phyloP scores from a whole-genome alignment of 2,113 vertebrate genomes.

The Pardalotus punctatus region DNA sequence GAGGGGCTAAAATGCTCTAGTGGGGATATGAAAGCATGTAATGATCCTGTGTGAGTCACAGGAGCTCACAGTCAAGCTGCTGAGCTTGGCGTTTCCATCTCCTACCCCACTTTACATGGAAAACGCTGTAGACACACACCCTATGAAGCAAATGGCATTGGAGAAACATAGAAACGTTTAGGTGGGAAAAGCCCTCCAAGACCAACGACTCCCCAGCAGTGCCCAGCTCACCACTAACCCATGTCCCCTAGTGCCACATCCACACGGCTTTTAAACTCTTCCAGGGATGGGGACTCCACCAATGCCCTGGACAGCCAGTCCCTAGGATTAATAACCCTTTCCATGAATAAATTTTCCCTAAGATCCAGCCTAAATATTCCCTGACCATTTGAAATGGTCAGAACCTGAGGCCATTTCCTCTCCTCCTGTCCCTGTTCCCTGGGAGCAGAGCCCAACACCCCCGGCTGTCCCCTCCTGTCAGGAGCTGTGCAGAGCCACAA shows the following conservation, averaged over 20 bases:
- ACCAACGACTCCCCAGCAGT: accelerated
- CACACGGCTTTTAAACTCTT: accelerated
- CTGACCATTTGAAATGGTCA: no score
- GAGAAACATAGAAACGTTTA: neutral
- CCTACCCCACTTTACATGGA: neutral
- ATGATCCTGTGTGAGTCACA: neutral
- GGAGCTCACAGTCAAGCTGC: no score
- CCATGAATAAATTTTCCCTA: neutral
- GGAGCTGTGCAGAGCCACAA: neutral
- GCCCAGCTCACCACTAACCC: neutral
- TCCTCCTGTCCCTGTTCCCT: neutral
- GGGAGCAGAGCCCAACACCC: accelerated
- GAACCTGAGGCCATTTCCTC: accelerated
- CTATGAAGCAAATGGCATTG: accelerated
- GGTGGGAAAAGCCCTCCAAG: neutral
- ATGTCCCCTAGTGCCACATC: accelerated
- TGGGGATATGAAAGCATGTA: neutral
- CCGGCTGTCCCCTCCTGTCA: neutral
- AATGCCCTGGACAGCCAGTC: accelerated
- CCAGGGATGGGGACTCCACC: accelerated
- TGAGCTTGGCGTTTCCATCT: neutral
- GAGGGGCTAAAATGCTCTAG: neutral
- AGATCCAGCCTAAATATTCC: neutral
- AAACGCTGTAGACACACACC: neutral
- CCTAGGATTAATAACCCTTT: neutral